phyloP scores from a whole-genome alignment of 1,140 invertebrate species.

The Sipha flava region DNA sequence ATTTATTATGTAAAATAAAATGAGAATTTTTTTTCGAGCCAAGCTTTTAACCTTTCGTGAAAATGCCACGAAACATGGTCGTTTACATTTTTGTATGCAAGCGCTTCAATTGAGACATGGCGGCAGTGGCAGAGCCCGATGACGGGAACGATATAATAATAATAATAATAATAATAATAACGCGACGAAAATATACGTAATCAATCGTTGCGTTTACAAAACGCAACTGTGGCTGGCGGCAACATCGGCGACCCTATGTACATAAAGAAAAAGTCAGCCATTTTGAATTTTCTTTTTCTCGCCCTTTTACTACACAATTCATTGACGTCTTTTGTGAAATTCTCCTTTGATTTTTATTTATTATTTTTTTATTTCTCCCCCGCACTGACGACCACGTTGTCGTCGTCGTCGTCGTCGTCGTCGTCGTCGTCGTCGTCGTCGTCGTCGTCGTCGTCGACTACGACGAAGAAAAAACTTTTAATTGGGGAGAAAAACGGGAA shows the following conservation, averaged over 20 bases:
- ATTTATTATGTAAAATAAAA: too few species aligned
- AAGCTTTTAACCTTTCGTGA: too few species aligned
- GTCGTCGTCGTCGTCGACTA: neutral
- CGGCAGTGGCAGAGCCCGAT: neutral
- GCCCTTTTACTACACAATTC: neutral
- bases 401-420: neutral
- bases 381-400: neutral
- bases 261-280: slow-evolving; percentile 11
- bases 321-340: slow-evolving; percentile 25
- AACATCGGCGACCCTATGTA: neutral
- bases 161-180: neutral
- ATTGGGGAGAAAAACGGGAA: slow-evolving; percentile 31
- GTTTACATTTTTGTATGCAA: neutral
- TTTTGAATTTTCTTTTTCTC: slow-evolving; percentile 31
- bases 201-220: slow-evolving; percentile 1
- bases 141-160: neutral
- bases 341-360: slow-evolving; percentile 8
- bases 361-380: neutral
- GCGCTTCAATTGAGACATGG: neutral
- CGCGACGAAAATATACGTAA: neutral
- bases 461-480: slow-evolving; percentile 23
- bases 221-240: neutral
- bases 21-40: too few species aligned
- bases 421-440: neutral
- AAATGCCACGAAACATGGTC: too few species aligned